Conservation (phyloP, 1,140 invertebrate species). For the Polyergus mexicanus region DNA sequence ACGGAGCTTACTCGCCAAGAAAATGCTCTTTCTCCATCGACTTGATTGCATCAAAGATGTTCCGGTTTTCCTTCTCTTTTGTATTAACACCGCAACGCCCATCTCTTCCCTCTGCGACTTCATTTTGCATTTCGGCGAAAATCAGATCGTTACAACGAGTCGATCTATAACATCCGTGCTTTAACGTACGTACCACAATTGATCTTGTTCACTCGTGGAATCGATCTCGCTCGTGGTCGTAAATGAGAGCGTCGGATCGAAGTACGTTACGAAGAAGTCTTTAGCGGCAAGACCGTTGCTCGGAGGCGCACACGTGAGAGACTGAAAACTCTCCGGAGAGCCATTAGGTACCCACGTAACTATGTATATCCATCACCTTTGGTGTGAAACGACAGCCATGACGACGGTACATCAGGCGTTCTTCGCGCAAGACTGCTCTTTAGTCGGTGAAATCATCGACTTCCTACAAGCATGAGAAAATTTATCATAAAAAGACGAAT, state of each 20-base stretch:
- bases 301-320: constrained; percentile 60
- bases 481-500: neutral
- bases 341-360: constrained; percentile 74
- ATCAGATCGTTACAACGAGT: constrained; percentile 27
- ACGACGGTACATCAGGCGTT: constrained; percentile 58
- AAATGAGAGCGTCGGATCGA: constrained; percentile 34
- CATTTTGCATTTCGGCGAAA: constrained; percentile 34
- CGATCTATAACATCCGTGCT: neutral
- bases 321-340: constrained; percentile 70
- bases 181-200: constrained; percentile 12
- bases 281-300: constrained; percentile 68
- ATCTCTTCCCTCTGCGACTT: neutral
- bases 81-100: neutral
- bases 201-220: constrained; percentile 19
- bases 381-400: constrained; percentile 66
- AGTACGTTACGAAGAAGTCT: constrained; percentile 62
- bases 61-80: constrained; percentile 20
- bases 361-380: constrained; percentile 69
- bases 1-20: constrained; percentile 15
- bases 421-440: constrained; percentile 30
- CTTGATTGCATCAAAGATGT: constrained; percentile 50
- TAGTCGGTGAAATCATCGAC: constrained; percentile 44
- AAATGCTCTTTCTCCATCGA: constrained; percentile 32
- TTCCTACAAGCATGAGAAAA: neutral
- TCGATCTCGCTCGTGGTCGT: constrained; percentile 17